Percentiles rank a stretch among this genome's conserved stretches.
These are phyloP conservation scores for Acropternis orthonyx DNA, from an alignment of 2,797 vertebrate species.

Conservation along the genomic window DNA sequence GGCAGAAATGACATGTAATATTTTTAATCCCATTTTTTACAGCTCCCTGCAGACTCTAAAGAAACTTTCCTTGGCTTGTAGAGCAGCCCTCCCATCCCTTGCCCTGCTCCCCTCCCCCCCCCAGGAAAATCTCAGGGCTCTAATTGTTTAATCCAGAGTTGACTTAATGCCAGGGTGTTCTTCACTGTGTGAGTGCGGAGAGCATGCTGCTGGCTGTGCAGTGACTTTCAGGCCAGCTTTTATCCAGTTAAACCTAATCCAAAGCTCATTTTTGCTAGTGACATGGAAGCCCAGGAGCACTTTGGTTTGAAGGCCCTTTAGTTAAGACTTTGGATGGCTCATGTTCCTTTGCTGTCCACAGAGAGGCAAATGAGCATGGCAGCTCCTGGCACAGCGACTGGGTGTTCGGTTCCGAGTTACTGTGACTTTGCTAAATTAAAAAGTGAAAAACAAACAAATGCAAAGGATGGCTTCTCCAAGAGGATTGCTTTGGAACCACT, in stretches of 20 bases:
- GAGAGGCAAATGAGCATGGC: neutral
- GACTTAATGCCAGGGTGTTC: conserved; percentile 54
- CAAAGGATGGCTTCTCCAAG: conserved; percentile 42
- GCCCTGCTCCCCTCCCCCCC: conserved; percentile 17
- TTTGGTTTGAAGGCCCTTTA: conserved; percentile 8
- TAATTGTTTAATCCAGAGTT: conserved; percentile 64
- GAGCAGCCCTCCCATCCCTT: conserved; percentile 17
- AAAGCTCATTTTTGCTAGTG: conserved; percentile 39
- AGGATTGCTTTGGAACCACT: conserved; percentile 47
- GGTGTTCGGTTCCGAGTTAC: neutral
- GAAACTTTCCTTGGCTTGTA: conserved; percentile 55
- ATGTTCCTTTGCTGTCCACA: neutral
- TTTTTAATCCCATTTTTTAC: conserved; percentile 68
- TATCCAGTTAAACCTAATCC: conserved; percentile 58
- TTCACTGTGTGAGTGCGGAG: conserved; percentile 11
- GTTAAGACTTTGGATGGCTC: neutral
- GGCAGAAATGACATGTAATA: conserved; percentile 64
- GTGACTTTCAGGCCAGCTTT: conserved; percentile 44
- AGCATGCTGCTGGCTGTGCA: conserved; percentile 21
- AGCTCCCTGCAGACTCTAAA: conserved; percentile 64
- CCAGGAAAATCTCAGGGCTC: conserved; percentile 52
- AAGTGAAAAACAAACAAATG: conserved; percentile 48
- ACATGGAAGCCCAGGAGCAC: conserved; percentile 19
- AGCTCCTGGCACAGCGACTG: neutral
- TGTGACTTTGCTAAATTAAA: conserved; percentile 44